These are phyloP conservation scores for Metopia argyrocephala DNA, from an alignment of 2,888 invertebrate species.

Conservation along the genomic window DNA sequence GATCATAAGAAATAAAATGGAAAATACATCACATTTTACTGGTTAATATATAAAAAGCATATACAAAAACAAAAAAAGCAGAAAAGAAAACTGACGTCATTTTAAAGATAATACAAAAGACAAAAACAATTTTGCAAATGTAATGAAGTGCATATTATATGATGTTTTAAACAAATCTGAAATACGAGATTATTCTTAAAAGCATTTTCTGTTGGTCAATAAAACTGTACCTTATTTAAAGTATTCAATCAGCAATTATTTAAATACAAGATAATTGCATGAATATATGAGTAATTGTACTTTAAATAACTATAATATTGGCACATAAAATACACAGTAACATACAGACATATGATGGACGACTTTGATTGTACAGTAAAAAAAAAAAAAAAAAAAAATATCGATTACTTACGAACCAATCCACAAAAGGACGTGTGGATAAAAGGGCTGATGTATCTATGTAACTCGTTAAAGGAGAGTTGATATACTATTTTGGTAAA, in stretches of 20 bases:
- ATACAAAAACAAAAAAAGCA: slow-evolving; percentile 6
- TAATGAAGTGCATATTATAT: slow-evolving; percentile 37
- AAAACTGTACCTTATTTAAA: not conserved
- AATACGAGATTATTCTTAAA: slow-evolving; percentile 32
- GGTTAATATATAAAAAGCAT: no score
- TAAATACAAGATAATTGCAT: slow-evolving; percentile 11
- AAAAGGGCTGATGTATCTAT: no score
- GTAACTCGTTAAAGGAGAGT: no score
- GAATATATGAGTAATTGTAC: slow-evolving; percentile 35
- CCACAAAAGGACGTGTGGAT: not conserved
- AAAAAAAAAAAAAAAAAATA: no score
- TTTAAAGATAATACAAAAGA: slow-evolving; percentile 28
- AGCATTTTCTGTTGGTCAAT: not conserved
- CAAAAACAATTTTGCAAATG: slow-evolving; percentile 29
- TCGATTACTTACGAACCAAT: no score
- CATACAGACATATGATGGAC: no score
- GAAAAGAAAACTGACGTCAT: slow-evolving; percentile 52
- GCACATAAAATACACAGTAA: slow-evolving; percentile 13
- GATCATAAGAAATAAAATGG: slow-evolving; percentile 10
- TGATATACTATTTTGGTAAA: no score
- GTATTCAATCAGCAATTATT: not conserved
- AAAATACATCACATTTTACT: no score
- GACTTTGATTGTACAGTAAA: not conserved
- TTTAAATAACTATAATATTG: slow-evolving; percentile 20
- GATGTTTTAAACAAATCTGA: slow-evolving; percentile 24